A percentile compares a stretch with the other conserved stretches of the same genome.
phyloP scores from a whole-genome alignment of 1,140 invertebrate genomes.

The Mycetomoellerius zeteki region DNA sequence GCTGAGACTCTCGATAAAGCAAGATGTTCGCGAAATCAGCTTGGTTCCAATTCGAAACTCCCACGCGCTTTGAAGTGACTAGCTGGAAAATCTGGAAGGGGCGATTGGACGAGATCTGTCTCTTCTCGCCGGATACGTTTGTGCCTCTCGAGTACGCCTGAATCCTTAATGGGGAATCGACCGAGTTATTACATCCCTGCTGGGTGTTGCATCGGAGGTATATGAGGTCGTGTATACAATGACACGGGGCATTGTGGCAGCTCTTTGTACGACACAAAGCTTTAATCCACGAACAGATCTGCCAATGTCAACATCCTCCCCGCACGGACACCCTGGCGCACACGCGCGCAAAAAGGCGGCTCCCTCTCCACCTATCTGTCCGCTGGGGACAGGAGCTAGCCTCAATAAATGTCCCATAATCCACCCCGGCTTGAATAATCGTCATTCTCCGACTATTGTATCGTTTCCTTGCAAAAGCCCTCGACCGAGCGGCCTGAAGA shows the following conservation, averaged over 20 bases:
- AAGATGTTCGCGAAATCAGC: constrained; percentile 44
- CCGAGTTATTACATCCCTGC: constrained; percentile 79
- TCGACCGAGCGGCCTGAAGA: constrained; percentile 66
- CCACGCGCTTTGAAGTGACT: constrained; percentile 49
- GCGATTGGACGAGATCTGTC: constrained; percentile 27
- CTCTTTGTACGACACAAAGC: constrained; percentile 84
- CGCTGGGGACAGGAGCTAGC: constrained; percentile 68
- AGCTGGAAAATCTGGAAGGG: constrained; percentile 16
- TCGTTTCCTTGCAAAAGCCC: constrained; percentile 76
- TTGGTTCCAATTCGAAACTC: constrained; percentile 46
- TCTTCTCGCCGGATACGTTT: neutral
- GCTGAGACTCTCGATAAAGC: constrained; percentile 16
- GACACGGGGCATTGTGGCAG: constrained; percentile 76
- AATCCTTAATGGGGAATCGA: constrained; percentile 79
- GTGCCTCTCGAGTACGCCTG: constrained; percentile 66
- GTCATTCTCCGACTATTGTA: constrained; percentile 80
- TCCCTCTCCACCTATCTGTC: constrained; percentile 25
- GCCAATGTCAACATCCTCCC: constrained; percentile 84
- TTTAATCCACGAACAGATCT: constrained; percentile 84
- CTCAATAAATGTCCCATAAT: constrained; percentile 82
- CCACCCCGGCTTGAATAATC: constrained; percentile 83
- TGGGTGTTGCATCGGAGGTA: constrained; percentile 66
- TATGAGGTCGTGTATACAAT: constrained; percentile 80
- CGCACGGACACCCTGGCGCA: constrained; percentile 42
- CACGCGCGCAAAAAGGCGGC: constrained; percentile 19